Base-by-base conservation (phyloP, 2,888 invertebrate species). In the Leistus spinibarbis region DNA sequence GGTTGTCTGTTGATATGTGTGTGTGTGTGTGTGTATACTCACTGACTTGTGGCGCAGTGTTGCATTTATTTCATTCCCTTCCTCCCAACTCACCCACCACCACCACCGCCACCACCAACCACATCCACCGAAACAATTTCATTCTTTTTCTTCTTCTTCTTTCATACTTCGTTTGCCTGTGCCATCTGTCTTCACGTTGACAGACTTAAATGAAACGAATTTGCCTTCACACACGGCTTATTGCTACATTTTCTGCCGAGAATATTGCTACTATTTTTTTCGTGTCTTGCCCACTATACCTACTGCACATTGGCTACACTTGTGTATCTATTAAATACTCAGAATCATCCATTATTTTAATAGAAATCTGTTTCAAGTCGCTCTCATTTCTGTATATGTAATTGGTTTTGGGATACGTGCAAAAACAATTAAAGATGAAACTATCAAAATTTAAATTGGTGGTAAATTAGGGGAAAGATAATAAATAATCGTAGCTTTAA, bases 1-100 rank as follows among this genome's bases (percentile, higher is more conserved):
- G 72, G 27, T 56, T 72, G 72, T 72, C 72, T 72, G 63, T 27
- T 62, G 70, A 63, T 70, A 70, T 70, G 24, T 70, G 63, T 70
- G 70, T 70, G n/a, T n/a, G n/a, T n/a, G n/a, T n/a, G n/a, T n/a
- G n/a, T n/a, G n/a, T n/a, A n/a, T n/a, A n/a, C n/a, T 70, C 70
- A 70, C 70, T 40, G 40, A 40, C 40, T 40, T 40, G 40, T 40
- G 40, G 13, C 56, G 69, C 70, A 70, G 62, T 63, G 65, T 71
- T 71, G 65, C 64, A 64, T 71, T 71, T 71, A 71, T 71, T 71
- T 22, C 23, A 54, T 70, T 69, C 22, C n/a, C n/a, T n/a, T n/a
- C n/a, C n/a, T n/a, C n/a, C n/a, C 10, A 4, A 40, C 40, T 40
- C 40, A 40, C 40, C 40, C 40, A 10, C 40, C 40, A 5, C 40